Evolutionary conservation across 2,113 vertebrate genomes (phyloP).

Genomic region (Hypomesus transpacificus): DNA sequence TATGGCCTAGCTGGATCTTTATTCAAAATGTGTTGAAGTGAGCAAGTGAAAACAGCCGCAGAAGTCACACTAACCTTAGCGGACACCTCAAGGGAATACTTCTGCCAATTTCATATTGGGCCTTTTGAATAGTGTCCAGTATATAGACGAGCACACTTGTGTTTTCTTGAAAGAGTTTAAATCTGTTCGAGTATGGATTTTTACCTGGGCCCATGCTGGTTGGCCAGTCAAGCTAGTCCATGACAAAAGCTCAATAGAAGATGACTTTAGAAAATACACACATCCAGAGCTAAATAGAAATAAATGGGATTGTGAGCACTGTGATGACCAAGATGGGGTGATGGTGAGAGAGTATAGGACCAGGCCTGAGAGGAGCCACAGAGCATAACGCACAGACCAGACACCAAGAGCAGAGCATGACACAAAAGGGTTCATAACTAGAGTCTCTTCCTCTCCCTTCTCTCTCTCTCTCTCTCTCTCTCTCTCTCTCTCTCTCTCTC

Average conservation of each 20-base stretch:
- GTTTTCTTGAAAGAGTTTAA: constrained; percentile 55
- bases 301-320: constrained; percentile 69
- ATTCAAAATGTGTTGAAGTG: constrained; percentile 40
- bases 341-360: constrained; percentile 65
- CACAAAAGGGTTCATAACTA: constrained; percentile 61
- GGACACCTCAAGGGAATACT: constrained; percentile 37
- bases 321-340: constrained; percentile 64
- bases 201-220: constrained; percentile 58
- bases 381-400: constrained; percentile 73
- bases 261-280: constrained; percentile 73
- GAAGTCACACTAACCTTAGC: constrained; percentile 40
- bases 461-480: not conserved
- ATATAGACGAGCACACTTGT: constrained; percentile 48
- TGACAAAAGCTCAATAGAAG: constrained; percentile 71
- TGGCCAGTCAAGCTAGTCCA: constrained; percentile 66
- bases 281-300: constrained; percentile 70
- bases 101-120: constrained; percentile 54
- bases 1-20: constrained; percentile 47
- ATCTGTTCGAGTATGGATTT: constrained; percentile 62
- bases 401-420: constrained; percentile 62
- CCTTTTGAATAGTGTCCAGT: constrained; percentile 33
- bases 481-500: constrained; percentile 1
- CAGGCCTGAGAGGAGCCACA: constrained; percentile 68
- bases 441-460: constrained; percentile 29
- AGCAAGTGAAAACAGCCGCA: constrained; percentile 29